Conservation (phyloP, 1,140 invertebrate genomes). For the Daktulosphaira vitifoliae region DNA sequence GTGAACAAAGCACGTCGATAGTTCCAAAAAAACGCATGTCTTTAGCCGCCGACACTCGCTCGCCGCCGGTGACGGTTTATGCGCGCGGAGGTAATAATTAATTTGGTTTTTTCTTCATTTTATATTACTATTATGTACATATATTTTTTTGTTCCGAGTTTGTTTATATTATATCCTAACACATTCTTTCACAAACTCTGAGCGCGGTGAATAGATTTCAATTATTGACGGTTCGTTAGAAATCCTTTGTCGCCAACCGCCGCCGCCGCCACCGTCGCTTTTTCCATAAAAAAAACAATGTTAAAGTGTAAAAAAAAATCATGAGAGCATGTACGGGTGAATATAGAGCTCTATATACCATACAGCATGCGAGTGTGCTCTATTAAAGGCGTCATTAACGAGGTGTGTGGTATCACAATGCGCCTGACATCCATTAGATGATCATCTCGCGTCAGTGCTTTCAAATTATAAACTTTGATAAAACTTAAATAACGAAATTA, state of each 20-base stretch:
- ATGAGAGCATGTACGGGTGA: not conserved
- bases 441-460: too few relatives aligned
- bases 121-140: too few relatives aligned
- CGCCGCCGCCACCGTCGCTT: constrained; percentile 9
- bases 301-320: not conserved
- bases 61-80: not conserved
- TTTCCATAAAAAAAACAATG: constrained; percentile 18
- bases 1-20: constrained; percentile 11
- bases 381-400: constrained; percentile 6
- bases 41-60: not conserved
- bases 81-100: constrained; percentile 26
- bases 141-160: constrained; percentile 10
- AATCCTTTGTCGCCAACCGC: constrained; percentile 29
- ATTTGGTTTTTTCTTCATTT: not conserved
- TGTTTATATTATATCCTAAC: constrained; percentile 23
- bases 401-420: constrained; percentile 15
- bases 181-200: constrained; percentile 29
- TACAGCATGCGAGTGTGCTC: not conserved
- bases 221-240: constrained; percentile 33
- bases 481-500: too few relatives aligned
- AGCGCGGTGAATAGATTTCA: constrained; percentile 29
- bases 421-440: not conserved
- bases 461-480: too few relatives aligned
- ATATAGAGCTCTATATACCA: not conserved
- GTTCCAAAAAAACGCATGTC: constrained; percentile 1